Evolutionary conservation across 2,113 vertebrate species (phyloP), one percentile per base, ranked within the genome.

Genomic region (Vimba vimba): DNA sequence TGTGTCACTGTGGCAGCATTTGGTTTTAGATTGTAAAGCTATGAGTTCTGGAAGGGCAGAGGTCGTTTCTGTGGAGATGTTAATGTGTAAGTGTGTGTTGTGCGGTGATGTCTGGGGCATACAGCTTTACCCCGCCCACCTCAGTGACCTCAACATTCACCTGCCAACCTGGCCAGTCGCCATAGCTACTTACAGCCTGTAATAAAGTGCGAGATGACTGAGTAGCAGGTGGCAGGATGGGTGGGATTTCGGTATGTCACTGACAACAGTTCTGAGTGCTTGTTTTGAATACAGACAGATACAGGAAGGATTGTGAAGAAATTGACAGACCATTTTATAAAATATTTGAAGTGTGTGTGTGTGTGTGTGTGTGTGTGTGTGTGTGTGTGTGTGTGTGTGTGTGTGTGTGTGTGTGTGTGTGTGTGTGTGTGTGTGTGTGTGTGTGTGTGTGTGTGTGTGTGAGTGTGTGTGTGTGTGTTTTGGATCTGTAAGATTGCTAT

Each of bases 31-130:
- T 30, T 74, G 5, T 74, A 9, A 43, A 25, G 23, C 21, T 79
- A 21, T 73, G 77, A 19, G 39, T 74, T 78, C 43, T 83, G 64
- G 9, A 57, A 82, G 52, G 71, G 71, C 88, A 89, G 64, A 87
- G 76, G 69, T 87, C 62, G 6, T 77, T 39, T 87, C 82, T 19
- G n/a, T 82, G 83, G 88, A 82, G 78, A 77, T n/a, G 33, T 89
- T 86, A 82, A 86, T 89, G 86, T 89, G 68, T 88, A 84, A 84
- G 68, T 86, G 77, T 64, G 21, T 77, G 50, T 78, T n/a, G 12
- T 64, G n/a, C 15, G 13, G 68, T 78, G 82, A 82, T 89, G 83
- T 89, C 78, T 82, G 71, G 78, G 75, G 71, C 60, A 85, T 68
- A 47, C 59, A 25, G 12, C 60, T 82, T 79, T 25, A 64, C 59